These are phyloP conservation scores for Metridium senile DNA, from an alignment of 92 coral and sea anemone genomes.

Conservation along the genomic window DNA sequence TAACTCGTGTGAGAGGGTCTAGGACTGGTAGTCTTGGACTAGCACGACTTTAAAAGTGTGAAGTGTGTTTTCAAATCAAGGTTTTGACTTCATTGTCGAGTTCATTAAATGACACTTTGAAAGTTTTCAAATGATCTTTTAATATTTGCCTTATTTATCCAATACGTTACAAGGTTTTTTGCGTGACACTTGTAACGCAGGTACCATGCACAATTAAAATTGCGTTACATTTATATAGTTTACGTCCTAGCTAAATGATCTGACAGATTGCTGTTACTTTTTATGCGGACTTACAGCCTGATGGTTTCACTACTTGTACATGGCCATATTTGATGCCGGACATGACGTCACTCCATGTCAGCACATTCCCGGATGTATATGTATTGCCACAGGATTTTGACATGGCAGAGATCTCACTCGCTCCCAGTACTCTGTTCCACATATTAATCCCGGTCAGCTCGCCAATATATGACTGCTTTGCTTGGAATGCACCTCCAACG, in stretches of 20 bases:
- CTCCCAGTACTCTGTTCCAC: slow-evolving; percentile 40
- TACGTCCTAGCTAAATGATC: background rate
- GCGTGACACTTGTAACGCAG: background rate
- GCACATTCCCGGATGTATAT: slow-evolving; percentile 29
- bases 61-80: too few species aligned
- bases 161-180: background rate
- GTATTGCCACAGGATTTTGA: slow-evolving; percentile 7
- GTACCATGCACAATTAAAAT: background rate
- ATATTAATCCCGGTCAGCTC: slow-evolving; percentile 40
- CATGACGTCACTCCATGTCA: slow-evolving; percentile 29
- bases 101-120: too few species aligned
- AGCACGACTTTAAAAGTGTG: too few species aligned
- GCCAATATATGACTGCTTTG: slow-evolving; percentile 27
- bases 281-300: slow-evolving; percentile 9
- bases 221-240: background rate
- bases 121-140: too few species aligned
- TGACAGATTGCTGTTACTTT: background rate
- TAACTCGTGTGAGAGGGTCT: too few species aligned
- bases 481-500: slow-evolving; percentile 12
- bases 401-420: slow-evolving; percentile 30
- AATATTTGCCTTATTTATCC: too few species aligned
- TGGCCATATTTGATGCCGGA: slow-evolving; percentile 18
- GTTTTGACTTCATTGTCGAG: too few species aligned
- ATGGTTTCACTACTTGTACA: slow-evolving; percentile 12
- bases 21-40: too few species aligned